phyloP scores from a whole-genome alignment of 1,140 invertebrate species.

The Drosophila pandora region DNA sequence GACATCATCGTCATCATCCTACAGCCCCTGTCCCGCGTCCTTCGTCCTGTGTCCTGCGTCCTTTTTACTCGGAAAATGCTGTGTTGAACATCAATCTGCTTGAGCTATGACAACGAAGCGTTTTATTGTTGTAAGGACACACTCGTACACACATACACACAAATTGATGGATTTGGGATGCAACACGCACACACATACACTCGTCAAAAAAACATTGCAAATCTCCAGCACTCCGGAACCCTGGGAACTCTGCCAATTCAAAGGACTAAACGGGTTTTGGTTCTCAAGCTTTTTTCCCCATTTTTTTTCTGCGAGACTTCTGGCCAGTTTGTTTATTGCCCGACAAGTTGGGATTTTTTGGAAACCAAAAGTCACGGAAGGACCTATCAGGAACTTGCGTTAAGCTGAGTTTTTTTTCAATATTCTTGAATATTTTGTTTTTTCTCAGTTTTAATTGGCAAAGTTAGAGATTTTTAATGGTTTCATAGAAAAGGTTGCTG shows the following conservation, averaged over 20 bases:
- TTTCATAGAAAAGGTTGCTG: no score
- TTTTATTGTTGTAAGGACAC: conserved; percentile 75
- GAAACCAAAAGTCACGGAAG: conserved; percentile 19
- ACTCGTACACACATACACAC: conserved; percentile 2
- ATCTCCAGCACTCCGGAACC: conserved; percentile 16
- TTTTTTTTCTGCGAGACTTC: background rate
- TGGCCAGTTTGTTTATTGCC: conserved; percentile 46
- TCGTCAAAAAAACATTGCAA: conserved; percentile 29
- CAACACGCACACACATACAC: background rate
- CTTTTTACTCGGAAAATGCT: conserved; percentile 36
- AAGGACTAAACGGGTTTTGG: conserved; percentile 37
- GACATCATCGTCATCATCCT: conserved; percentile 45
- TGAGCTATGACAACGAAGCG: conserved; percentile 78
- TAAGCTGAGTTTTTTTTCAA: background rate
- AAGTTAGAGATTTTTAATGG: background rate
- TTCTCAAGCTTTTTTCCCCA: conserved; percentile 29
- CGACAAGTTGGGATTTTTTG: conserved; percentile 32
- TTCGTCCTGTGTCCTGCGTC: background rate
- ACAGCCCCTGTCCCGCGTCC: background rate
- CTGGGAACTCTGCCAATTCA: conserved; percentile 37
- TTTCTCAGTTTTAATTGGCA: background rate
- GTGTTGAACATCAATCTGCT: conserved; percentile 72
- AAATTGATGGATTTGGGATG: background rate
- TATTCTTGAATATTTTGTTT: background rate
- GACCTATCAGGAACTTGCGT: background rate